Evolutionary conservation across 2,888 invertebrate genomes (phyloP).

Genomic region (Plebejus melissa): DNA sequence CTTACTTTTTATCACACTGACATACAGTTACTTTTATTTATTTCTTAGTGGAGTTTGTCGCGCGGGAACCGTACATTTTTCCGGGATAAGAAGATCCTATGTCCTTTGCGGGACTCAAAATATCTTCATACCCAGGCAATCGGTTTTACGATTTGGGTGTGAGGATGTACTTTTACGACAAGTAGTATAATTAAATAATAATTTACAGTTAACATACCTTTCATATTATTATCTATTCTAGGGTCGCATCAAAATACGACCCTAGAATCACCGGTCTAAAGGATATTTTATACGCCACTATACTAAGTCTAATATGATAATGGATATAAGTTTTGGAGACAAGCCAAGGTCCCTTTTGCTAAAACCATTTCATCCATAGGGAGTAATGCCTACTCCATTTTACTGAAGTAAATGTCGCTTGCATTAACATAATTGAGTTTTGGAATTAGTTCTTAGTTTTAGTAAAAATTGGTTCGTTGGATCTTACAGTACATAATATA

Average conservation of each 20-base stretch:
- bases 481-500: too few relatives aligned
- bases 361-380: not conserved
- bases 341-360: not conserved
- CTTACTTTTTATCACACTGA: not conserved
- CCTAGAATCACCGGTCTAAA: not conserved
- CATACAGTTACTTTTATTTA: too few relatives aligned
- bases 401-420: not conserved
- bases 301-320: slow-evolving; percentile 12
- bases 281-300: not conserved
- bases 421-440: not conserved
- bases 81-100: too few relatives aligned
- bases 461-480: not conserved
- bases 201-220: too few relatives aligned
- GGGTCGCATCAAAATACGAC: not conserved
- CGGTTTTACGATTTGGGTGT: too few relatives aligned
- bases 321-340: slow-evolving; percentile 12
- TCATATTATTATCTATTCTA: too few relatives aligned
- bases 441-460: not conserved
- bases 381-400: slow-evolving; percentile 1
- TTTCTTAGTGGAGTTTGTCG: too few relatives aligned
- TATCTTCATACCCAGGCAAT: too few relatives aligned
- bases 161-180: too few relatives aligned
- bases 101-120: too few relatives aligned
- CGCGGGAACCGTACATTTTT: too few relatives aligned
- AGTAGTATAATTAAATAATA: too few relatives aligned